These are phyloP conservation scores for Gopherus evgoodei DNA, from an alignment of 2,113 vertebrate species.

Conservation along the genomic window DNA sequence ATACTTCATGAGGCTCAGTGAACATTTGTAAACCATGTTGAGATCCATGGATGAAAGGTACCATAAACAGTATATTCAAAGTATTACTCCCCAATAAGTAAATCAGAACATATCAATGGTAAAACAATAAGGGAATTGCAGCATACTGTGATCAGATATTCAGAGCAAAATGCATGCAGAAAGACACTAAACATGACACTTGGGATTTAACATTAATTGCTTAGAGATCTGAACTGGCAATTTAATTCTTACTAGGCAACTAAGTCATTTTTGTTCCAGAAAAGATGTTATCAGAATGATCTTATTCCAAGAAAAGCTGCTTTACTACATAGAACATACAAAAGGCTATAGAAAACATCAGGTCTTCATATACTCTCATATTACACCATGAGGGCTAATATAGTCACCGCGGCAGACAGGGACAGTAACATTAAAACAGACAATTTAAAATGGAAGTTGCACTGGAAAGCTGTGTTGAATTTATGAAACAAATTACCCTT, in stretches of 20 bases:
- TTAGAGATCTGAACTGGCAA: not conserved
- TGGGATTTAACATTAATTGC: not conserved
- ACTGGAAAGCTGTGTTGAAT: not conserved
- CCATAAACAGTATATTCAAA: not conserved
- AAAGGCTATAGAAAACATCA: not conserved
- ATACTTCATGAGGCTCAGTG: not conserved
- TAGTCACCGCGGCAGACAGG: not conserved
- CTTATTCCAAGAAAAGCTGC: not conserved
- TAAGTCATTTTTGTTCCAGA: not conserved
- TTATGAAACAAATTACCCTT: not conserved
- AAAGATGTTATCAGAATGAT: not conserved
- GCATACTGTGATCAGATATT: not conserved
- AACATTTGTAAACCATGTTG: not conserved
- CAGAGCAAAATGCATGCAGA: not conserved
- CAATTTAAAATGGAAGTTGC: fast-evolving
- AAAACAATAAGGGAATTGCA: not conserved
- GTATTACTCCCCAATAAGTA: not conserved
- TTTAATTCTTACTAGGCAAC: not conserved
- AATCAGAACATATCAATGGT: fast-evolving
- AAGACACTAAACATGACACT: not conserved
- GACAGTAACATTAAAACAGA: not conserved
- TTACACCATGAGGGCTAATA: not conserved
- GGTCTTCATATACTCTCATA: not conserved
- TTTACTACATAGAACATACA: not conserved
- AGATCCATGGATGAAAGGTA: not conserved